A percentile compares a stretch with the other conserved stretches of the same genome.
phyloP scores from a whole-genome alignment of 2,888 invertebrate species.

The Apamea anceps region DNA sequence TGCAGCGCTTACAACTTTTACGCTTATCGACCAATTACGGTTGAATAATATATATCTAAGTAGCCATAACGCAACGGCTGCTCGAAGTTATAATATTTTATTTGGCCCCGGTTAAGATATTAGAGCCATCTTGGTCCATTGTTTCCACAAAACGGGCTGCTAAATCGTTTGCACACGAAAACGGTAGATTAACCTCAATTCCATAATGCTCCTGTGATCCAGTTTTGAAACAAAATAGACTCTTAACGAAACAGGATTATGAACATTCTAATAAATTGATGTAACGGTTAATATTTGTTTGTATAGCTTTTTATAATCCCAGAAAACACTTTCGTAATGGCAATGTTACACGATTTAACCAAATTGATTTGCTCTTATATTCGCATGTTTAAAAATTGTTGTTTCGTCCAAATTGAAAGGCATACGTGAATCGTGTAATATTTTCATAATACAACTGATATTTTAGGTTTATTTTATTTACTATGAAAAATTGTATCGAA shows the following conservation, averaged over 20 bases:
- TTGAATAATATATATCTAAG: neutral
- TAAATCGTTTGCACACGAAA: conserved; percentile 66
- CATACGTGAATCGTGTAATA: neutral
- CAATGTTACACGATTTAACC: neutral
- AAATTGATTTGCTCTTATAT: neutral
- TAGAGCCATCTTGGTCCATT: conserved; percentile 56
- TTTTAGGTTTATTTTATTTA: neutral
- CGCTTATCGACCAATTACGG: neutral
- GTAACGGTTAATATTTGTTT: conserved; percentile 9
- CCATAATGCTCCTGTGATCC: conserved; percentile 55
- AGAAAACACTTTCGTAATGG: neutral
- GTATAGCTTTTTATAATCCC: neutral
- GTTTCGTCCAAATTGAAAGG: neutral
- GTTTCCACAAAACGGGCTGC: conserved; percentile 58
- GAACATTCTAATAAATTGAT: conserved; percentile 42
- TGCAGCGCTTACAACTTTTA: too few species aligned
- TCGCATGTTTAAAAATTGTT: neutral
- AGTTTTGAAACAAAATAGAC: conserved; percentile 59
- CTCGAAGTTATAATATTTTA: conserved; percentile 48
- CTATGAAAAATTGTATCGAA: neutral
- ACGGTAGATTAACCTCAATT: conserved; percentile 69
- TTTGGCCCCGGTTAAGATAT: conserved; percentile 47
- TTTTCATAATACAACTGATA: neutral
- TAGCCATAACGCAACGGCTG: neutral
- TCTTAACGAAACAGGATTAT: conserved; percentile 37